These are phyloP conservation scores for Torymus texanus DNA, from an alignment of 2,888 invertebrate genomes.

Conservation along the genomic window DNA sequence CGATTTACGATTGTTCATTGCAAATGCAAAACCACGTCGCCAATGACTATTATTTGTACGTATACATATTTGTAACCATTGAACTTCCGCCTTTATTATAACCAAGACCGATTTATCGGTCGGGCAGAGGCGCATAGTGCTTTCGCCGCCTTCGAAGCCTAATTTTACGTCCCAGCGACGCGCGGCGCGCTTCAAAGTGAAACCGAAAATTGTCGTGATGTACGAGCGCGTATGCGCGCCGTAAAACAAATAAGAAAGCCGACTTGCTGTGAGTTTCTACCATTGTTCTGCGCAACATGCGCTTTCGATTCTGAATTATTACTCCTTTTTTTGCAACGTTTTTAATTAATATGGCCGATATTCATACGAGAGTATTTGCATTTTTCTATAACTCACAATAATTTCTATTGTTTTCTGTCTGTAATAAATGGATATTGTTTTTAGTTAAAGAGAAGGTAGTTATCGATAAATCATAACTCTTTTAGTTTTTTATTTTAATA, in stretches of 20 bases:
- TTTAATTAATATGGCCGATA: not conserved
- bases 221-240: not conserved
- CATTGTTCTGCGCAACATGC: too few species aligned
- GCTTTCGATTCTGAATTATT: constrained; percentile 6
- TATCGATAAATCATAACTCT: too few species aligned
- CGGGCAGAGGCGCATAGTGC: not conserved
- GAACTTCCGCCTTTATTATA: constrained; percentile 5
- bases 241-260: constrained; percentile 2
- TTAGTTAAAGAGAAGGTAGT: too few species aligned
- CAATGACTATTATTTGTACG: too few species aligned
- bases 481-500: too few species aligned
- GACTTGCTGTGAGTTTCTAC: too few species aligned
- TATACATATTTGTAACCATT: not conserved
- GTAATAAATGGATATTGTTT: too few species aligned
- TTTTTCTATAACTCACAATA: too few species aligned
- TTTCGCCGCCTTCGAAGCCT: not conserved
- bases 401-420: too few species aligned
- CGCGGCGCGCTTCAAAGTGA: constrained; percentile 10
- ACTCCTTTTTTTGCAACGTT: not conserved
- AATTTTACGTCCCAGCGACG: not conserved
- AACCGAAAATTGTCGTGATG: constrained; percentile 17
- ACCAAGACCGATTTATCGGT: constrained; percentile 19
- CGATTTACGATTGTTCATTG: constrained; percentile 20
- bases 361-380: too few species aligned
- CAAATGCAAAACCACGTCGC: not conserved